A percentile compares a stretch with the other conserved stretches of the same genome.
Evolutionary conservation across 2,888 invertebrate genomes (phyloP).

Genomic region (Ptilodon capucinus): DNA sequence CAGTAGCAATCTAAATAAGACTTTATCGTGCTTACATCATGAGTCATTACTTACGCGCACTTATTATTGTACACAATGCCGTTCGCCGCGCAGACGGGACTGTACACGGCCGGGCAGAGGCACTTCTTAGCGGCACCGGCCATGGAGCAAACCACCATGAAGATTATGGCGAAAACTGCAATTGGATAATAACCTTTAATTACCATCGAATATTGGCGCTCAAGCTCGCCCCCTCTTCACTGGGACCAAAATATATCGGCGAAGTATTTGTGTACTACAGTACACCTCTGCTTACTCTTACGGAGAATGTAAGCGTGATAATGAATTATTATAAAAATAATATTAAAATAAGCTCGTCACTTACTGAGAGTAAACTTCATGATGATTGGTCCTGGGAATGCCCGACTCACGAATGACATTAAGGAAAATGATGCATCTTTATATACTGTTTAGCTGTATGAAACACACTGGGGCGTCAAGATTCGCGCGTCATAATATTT

Average conservation of each 20-base stretch:
- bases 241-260: too few relatives aligned
- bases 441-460: neutral
- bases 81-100: conserved; percentile 35
- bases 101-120: conserved; percentile 9
- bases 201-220: neutral
- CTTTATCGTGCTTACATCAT: neutral
- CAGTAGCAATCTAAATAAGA: too few relatives aligned
- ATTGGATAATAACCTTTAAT: neutral
- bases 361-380: neutral
- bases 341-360: neutral
- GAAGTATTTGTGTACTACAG: too few relatives aligned
- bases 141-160: neutral
- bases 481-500: too few relatives aligned
- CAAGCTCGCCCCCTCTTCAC: too few relatives aligned
- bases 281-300: too few relatives aligned
- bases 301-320: too few relatives aligned
- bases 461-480: too few relatives aligned
- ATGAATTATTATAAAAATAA: neutral
- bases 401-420: neutral
- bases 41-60: conserved; percentile 34
- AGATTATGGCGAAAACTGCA: neutral
- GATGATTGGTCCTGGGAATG: neutral
- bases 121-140: neutral
- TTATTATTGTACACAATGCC: conserved; percentile 28
- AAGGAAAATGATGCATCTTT: neutral